Evolutionary conservation across 30 jellyfish, hydroid and myxozoan species (phyloP).

Genomic region (Aurelia sp.): DNA sequence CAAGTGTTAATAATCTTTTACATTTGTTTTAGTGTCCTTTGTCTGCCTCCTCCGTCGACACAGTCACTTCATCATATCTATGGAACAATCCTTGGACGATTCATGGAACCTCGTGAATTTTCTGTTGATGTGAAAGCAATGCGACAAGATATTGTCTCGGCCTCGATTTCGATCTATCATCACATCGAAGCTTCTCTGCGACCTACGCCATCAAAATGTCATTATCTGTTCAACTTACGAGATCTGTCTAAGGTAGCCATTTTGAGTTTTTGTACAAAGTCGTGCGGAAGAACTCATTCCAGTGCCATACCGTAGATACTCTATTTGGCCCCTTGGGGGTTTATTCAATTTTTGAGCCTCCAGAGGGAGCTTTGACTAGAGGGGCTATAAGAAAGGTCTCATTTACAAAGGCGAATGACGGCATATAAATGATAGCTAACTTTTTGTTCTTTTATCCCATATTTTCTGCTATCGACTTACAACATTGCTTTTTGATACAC

Average conservation of each 20-base stretch:
- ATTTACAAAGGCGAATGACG: too few relatives aligned
- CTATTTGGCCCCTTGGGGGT: too few relatives aligned
- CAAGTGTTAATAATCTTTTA: too few relatives aligned
- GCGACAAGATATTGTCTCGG: constrained; percentile 66
- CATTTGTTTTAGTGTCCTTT: constrained; percentile 52
- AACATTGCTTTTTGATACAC: too few relatives aligned
- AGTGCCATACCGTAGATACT: too few relatives aligned
- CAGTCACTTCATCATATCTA: constrained; percentile 81
- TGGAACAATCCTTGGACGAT: constrained; percentile 75
- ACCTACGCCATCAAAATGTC: constrained; percentile 88
- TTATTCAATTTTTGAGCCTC: too few relatives aligned
- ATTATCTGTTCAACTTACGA: constrained; percentile 78
- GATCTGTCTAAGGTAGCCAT: constrained; percentile 80
- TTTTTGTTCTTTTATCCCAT: too few relatives aligned
- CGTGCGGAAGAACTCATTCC: too few relatives aligned
- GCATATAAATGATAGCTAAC: too few relatives aligned
- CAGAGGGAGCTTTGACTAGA: too few relatives aligned
- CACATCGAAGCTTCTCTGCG: constrained; percentile 37
- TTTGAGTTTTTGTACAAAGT: background rate
- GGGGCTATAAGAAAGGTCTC: too few relatives aligned
- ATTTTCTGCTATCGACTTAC: too few relatives aligned
- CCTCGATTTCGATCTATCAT: constrained; percentile 65
- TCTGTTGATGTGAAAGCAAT: constrained; percentile 65
- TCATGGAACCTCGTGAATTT: constrained; percentile 69
- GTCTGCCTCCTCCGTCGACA: constrained; percentile 88